Evolutionary conservation across 2,888 invertebrate genomes (phyloP).

Genomic region (Chelonus formosanus): DNA sequence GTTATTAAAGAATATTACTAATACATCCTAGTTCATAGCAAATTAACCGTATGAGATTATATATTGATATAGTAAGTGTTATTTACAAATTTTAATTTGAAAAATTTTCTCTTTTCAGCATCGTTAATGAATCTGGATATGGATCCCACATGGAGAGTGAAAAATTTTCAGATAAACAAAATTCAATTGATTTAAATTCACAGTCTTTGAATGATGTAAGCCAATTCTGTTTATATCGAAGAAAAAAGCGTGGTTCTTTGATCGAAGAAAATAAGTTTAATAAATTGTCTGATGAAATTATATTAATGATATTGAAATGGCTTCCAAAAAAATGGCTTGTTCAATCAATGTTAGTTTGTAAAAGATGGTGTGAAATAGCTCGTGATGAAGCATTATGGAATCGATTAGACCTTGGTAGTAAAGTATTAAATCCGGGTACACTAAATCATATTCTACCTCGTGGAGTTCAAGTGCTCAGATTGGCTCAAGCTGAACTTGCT

Average conservation of each 20-base stretch:
- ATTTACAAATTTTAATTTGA: too few relatives aligned
- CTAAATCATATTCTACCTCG: conserved; percentile 79
- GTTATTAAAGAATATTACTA: too few relatives aligned
- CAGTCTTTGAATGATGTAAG: conserved; percentile 55
- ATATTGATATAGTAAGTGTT: too few relatives aligned
- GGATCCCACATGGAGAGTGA: conserved; percentile 54
- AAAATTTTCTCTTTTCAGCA: too few relatives aligned
- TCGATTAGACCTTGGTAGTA: conserved; percentile 80
- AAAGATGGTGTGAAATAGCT: conserved; percentile 79
- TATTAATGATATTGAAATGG: conserved; percentile 83
- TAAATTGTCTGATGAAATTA: conserved; percentile 84
- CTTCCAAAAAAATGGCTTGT: conserved; percentile 82
- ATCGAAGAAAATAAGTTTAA: conserved; percentile 74
- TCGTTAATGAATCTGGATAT: conserved; percentile 56
- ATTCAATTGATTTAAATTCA: conserved; percentile 51
- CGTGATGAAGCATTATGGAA: conserved; percentile 89
- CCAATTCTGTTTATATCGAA: conserved; percentile 53
- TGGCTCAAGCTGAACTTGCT: conserved; percentile 81
- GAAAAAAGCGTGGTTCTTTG: conserved; percentile 61
- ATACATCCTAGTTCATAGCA: too few relatives aligned
- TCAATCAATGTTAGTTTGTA: conserved; percentile 69
- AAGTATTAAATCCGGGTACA: conserved; percentile 73
- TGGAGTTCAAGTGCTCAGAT: conserved; percentile 79
- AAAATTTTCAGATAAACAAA: conserved; percentile 49
- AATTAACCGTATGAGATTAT: too few relatives aligned